Evolutionary conservation across 2,888 invertebrate genomes (phyloP).

Genomic region (Tipula lateralis): DNA sequence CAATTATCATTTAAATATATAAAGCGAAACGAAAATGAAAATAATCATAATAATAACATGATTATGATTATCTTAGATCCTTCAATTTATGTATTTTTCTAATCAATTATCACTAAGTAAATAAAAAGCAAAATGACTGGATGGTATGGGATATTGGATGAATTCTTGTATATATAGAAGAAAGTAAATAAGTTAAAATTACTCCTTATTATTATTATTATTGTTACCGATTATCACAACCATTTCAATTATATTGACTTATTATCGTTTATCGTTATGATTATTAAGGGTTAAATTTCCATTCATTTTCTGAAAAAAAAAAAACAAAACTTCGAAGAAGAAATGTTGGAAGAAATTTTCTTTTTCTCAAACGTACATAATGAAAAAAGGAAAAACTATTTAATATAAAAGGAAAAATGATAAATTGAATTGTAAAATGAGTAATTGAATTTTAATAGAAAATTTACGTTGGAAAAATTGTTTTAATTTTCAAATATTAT

Average conservation of each 20-base stretch:
- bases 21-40: background rate
- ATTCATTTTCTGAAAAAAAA: background rate
- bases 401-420: background rate
- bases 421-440: background rate
- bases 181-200: background rate
- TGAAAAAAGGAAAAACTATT: background rate
- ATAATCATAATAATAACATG: slow-evolving; percentile 19
- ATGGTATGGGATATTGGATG: background rate
- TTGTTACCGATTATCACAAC: slow-evolving; percentile 1
- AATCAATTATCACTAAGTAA: slow-evolving; percentile 24
- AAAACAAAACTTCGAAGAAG: background rate
- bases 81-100: background rate
- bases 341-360: background rate
- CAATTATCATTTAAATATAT: background rate
- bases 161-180: background rate
- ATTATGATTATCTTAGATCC: slow-evolving; percentile 19
- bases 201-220: background rate
- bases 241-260: slow-evolving; percentile 11
- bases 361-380: background rate
- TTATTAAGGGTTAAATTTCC: slow-evolving; percentile 19
- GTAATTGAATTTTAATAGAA: slow-evolving; percentile 24
- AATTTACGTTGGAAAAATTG: slow-evolving; percentile 4
- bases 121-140: background rate
- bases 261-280: slow-evolving; percentile 11
- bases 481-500: background rate